Base-by-base conservation (phyloP, 1,140 invertebrate species). In the Pygmarrhopalites habei region DNA sequence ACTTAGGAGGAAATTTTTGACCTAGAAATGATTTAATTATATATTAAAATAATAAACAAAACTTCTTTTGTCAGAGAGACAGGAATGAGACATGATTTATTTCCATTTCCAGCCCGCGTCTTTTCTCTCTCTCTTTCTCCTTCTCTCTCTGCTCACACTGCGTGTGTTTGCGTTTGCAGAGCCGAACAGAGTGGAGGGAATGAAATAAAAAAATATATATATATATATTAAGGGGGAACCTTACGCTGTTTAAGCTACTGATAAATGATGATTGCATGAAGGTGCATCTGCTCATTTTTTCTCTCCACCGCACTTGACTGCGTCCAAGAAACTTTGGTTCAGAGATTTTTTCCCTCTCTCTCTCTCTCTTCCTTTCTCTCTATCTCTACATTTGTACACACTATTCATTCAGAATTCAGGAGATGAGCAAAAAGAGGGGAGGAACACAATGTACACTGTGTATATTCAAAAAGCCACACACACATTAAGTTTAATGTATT, bases 251-350 rank as follows among this genome's bases (percentile, higher is more conserved):
- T 63, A 58, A 39, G 19, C 15, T n/a, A 25, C 43, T 63, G 61
- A 63, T 58, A 63, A 56, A 63, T 63, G 61, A 63, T 57, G 61
- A 49, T 63, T 44, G 44, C 43, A 39, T 53, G 39, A 51, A 62
- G 60, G 60, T 52, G 56, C 26, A 64, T 64, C 44, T 59, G 26
- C 28, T 59, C 23, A 43, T 41, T 66, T 62, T 62, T 66, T 56
- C 64, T 43, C 39, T 58, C 64, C 53, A 62, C 41, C 58, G 58
- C 64, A 66, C 64, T 66, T 60, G 59, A 62, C 41, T 65, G 64
- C 64, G 29, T 39, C 57, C 28, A 12, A n/a, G n/a, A n/a, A 15
- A 52, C 49, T 52, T 26, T 26, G 25, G 49, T 52, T 52, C 21
- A 29, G 23, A 52, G 28, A 52, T 26, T 52, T 52, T 52, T 52